Evolutionary conservation across 2,797 vertebrate genomes (phyloP), one percentile per base, ranked within the genome.

Genomic region (Menidia menidia): DNA sequence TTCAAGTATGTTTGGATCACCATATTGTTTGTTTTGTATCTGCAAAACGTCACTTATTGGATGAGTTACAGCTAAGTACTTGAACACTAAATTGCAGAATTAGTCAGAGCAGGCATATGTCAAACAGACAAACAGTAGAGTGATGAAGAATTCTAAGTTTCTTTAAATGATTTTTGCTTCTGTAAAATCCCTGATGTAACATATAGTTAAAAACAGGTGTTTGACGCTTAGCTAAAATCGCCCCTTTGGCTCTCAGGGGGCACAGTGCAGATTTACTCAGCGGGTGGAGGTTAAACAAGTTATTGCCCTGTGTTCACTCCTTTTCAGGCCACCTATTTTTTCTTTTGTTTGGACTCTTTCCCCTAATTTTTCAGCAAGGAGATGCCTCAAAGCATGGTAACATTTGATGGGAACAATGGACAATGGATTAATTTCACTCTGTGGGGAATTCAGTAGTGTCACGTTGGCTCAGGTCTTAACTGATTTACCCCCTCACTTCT

Each of bases 251-350:
- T 68, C 66, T 79, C 30, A 63, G 64, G 81, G 87, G 86, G 80
- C 89, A 86, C 81, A 70, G 84, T 83, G 84, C 70, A 85, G 75
- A 92, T 88, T 84, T 76, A 61, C 73, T 70, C 58, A 18, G 69
- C 25, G 33, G 72, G 57, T 60, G 71, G 79, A 84, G 71, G 78
- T 84, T 70, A 85, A 90, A 92, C 80, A 65, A 84, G 79, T 89
- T 90, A 85, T 82, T 76, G 75, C 75, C 71, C 63, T 25, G 16
- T 10, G 30, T 75, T 91, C 86, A 90, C 89, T 86, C 87, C 75
- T 81, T 71, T 45, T 63, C 54, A 55, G 75, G 82, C 75, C 70
- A 50, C 66, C 65, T 79, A n/a, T 6, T 7, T 6, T 6, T 39
- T 39, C 2, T 39, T 39, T 39, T 39, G 66, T 62, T 80, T 83